phyloP scores from a whole-genome alignment of 2,888 invertebrate genomes.

The Xanthia togata region DNA sequence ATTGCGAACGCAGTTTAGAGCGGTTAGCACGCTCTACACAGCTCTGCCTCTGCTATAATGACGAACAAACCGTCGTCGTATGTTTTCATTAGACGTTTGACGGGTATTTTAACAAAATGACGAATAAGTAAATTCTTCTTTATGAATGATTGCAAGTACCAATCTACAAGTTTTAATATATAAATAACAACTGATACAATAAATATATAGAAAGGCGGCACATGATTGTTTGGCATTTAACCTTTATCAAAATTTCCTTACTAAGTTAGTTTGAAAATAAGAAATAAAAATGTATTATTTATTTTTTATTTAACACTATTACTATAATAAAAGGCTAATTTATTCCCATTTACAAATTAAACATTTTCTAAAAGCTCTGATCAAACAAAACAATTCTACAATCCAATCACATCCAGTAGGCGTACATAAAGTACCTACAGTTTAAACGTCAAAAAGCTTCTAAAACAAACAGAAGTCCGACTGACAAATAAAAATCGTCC shows the following conservation, averaged over 20 bases:
- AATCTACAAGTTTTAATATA: not conserved
- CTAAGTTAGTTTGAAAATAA: not conserved
- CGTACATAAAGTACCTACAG: conserved; percentile 25
- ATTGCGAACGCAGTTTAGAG: too few species aligned
- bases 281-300: not conserved
- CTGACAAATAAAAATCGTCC: conserved; percentile 66
- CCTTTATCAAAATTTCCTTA: not conserved
- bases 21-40: not conserved
- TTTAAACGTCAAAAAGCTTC: conserved; percentile 43
- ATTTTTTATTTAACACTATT: too few species aligned
- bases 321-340: not conserved
- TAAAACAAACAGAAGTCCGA: conserved; percentile 53
- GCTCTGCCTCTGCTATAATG: not conserved
- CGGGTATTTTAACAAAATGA: conserved; percentile 59
- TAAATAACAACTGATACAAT: not conserved
- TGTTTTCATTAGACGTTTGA: conserved; percentile 58
- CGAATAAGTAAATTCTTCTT: conserved; percentile 49
- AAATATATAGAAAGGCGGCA: not conserved
- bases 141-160: conserved; percentile 48
- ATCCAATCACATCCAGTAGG: conserved; percentile 38
- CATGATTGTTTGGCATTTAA: not conserved
- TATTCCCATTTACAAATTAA: not conserved
- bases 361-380: not conserved
- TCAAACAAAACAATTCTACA: not conserved
- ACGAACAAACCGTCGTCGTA: conserved; percentile 26